phyloP scores from a whole-genome alignment of 2,888 invertebrate species.

The Drosophila macrospina region DNA sequence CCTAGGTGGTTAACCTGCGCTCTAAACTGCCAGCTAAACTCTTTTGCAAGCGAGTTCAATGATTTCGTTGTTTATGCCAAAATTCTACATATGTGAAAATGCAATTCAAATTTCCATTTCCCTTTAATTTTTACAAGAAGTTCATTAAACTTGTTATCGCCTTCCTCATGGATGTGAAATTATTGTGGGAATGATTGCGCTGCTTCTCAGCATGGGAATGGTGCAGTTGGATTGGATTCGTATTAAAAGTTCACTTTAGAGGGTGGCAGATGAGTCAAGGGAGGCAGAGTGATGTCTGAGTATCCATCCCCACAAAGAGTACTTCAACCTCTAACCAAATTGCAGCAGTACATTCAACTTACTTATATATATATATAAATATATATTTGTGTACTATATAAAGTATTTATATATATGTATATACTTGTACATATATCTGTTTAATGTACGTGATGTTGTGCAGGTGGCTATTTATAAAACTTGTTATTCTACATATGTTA shows the following conservation, averaged over 20 bases:
- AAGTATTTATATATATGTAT: conserved; percentile 16
- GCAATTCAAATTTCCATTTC: conserved; percentile 49
- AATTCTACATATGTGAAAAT: conserved; percentile 22
- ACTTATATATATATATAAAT: conserved; percentile 31
- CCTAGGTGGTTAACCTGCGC: conserved; percentile 35
- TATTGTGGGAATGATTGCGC: conserved; percentile 36
- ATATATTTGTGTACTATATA: conserved; percentile 23
- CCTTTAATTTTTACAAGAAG: conserved; percentile 56
- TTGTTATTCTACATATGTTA: conserved; percentile 40
- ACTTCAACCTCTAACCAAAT: conserved; percentile 6
- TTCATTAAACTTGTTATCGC: conserved; percentile 54
- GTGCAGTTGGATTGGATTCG: conserved; percentile 8
- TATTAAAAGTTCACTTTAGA: background rate
- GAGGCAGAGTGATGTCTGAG: background rate
- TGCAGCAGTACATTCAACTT: conserved; percentile 56
- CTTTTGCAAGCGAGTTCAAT: conserved; percentile 52
- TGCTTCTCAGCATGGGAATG: background rate
- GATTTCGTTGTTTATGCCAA: conserved; percentile 34
- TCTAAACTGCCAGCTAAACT: conserved; percentile 26
- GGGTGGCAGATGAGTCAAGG: conserved; percentile 23
- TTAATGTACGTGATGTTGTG: conserved; percentile 32
- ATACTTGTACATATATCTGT: conserved; percentile 4
- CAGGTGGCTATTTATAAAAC: conserved; percentile 59
- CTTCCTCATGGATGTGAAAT: conserved; percentile 40
- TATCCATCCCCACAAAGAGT: conserved; percentile 1